Evolutionary conservation across 2,797 vertebrate genomes (phyloP), one percentile per base, ranked within the genome.

Genomic region (Ceyx erithaca): DNA sequence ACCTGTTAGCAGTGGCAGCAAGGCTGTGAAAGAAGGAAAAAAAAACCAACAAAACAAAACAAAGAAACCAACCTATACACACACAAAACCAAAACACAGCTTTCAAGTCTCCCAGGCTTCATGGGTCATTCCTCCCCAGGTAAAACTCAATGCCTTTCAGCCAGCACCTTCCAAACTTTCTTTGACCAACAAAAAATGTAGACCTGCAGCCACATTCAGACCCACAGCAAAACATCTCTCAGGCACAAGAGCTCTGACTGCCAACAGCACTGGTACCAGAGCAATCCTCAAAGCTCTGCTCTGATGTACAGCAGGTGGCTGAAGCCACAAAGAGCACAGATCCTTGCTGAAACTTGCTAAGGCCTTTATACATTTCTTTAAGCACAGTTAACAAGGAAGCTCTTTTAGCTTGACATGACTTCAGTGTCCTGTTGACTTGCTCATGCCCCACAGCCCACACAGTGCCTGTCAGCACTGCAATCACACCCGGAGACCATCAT

Each of bases 161-260:
- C 4, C 20, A 40, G 30, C 17, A 62, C 5, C 48, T 49, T 35
- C 11, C 63, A 57, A 14, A n/a, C 7, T 28, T 25, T 18, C 25
- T 67, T n/a, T 52, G 12, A 28, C 33, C 31, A 35, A 63, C 14
- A 35, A 41, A 35, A 41, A 85, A 54, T 23, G 7, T 30, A 59
- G 25, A 71, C 30, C 9, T 21, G 6, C 12, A 23, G 57, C 11
- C 18, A n/a, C 55, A 15, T 35, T 69, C 51, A 52, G 23, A 71
- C 2, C 7, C 0, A 0, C 13, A 23, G 12, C 14, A 76, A 30
- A 69, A n/a, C 13, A 40, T 17, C 30, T 20, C 33, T n/a, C 2
- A 0, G 9, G 59, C 45, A 59, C 14, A 17, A 33, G 37, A 64
- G 43, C 10, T 43, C 11, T 1, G 1, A 43, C 1, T 41, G 59